Conservation (phyloP, 1,140 invertebrate species). For the Globodera ellingtonae region DNA sequence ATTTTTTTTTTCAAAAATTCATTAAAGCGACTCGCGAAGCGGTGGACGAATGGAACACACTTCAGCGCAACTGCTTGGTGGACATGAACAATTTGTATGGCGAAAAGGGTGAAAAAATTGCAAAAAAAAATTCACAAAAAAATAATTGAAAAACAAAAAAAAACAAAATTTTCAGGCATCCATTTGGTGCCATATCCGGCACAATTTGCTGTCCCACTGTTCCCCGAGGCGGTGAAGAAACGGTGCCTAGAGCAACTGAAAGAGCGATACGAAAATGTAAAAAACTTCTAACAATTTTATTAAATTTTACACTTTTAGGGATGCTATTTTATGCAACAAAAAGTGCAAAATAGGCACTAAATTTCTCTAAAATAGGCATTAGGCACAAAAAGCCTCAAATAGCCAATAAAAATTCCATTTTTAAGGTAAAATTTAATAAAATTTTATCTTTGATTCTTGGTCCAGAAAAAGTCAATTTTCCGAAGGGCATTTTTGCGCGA, state of each 20-base stretch:
- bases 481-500: too few relatives aligned
- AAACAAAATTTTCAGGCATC: conserved; percentile 39
- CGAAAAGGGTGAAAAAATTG: conserved; percentile 36
- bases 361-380: too few relatives aligned
- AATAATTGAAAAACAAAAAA: conserved; percentile 19
- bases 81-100: conserved; percentile 64
- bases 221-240: conserved; percentile 61
- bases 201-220: conserved; percentile 65
- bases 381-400: too few relatives aligned
- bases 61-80: conserved; percentile 63
- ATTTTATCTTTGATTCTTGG: too few relatives aligned
- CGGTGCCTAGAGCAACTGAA: conserved; percentile 57
- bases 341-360: background rate
- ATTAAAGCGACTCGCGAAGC: conserved; percentile 60
- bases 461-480: too few relatives aligned
- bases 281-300: background rate
- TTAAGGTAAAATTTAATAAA: too few relatives aligned
- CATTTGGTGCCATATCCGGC: conserved; percentile 63
- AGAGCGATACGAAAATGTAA: conserved; percentile 61
- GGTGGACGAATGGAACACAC: conserved; percentile 63
- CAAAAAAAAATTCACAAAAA: too few relatives aligned
- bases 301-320: too few relatives aligned
- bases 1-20: background rate
- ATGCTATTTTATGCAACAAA: too few relatives aligned
- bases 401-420: too few relatives aligned